Base-by-base conservation (phyloP, 2,113 vertebrate genomes). In the Labeo catla region DNA sequence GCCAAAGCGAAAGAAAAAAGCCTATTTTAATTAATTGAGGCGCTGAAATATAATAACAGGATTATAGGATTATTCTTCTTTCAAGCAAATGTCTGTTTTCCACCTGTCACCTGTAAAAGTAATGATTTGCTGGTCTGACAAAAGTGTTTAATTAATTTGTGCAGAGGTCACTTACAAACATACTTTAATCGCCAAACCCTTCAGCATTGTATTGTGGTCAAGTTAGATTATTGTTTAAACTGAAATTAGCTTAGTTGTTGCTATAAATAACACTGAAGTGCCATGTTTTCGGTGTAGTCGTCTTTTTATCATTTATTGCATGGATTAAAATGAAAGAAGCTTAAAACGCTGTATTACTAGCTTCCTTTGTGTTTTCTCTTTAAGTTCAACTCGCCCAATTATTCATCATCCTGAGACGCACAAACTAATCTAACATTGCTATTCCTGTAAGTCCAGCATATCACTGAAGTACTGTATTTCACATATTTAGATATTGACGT, bases 71-170 rank as follows among this genome's bases (percentile, higher is more conserved):
- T 63, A 49, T 65, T 81, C 19, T 16, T 9, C 59, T 81, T 65
- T 15, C 43, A 28, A 47, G 59, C 8, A 15, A 65, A 47, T 63
- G 6, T n/a, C 57, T 23, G 21, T 80, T 45, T 63, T 63, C 50
- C 23, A 74, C 45, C n/a, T 49, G 72, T 47, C 70, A 74, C 59
- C 57, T 89, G 89, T 70, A 78, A 87, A 92, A 92, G 93, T 88
- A 93, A 63, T 83, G 84, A 92, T 93, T 91, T 89, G 54, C 78
- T 87, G 39, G 86, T 65, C 76, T 72, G 57, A 83, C 74, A 90
- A 90, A 87, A 54, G 76, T 61, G 50, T 89, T 52, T 82, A 72
- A 70, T 88, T 59, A 84, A 68, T 83, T 85, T 28, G 4, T 4
- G 10, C 59, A 84, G 52, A 70, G 49, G 83, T 78, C 86, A 86